Percentiles rank a stretch among this genome's conserved stretches.
These are phyloP conservation scores for Petrocephalus sullivani DNA, from an alignment of 2,797 vertebrate species.

Conservation along the genomic window DNA sequence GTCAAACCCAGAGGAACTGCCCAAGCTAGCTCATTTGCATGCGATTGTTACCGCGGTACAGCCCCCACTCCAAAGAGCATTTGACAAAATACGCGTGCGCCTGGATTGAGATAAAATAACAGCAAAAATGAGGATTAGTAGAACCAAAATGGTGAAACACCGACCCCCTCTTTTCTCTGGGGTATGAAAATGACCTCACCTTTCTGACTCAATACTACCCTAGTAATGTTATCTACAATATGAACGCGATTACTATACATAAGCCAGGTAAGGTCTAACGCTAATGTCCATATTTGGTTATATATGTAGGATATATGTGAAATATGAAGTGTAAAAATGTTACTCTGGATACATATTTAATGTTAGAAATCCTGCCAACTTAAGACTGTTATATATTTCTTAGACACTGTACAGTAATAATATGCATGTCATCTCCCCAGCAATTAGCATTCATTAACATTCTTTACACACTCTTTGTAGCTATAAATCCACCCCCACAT, in stretches of 20 bases:
- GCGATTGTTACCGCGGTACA: not conserved
- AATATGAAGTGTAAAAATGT: not conserved
- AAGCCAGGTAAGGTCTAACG: not conserved
- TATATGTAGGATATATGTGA: not conserved
- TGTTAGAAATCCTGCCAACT: not conserved
- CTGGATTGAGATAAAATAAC: not conserved
- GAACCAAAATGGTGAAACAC: not conserved
- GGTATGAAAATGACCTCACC: not conserved
- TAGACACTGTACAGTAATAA: not conserved
- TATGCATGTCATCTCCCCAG: not conserved
- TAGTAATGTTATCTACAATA: not conserved
- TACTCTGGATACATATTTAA: not conserved
- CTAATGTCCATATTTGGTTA: not conserved
- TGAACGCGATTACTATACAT: not conserved
- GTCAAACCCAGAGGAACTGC: not conserved
- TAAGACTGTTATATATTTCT: not conserved
- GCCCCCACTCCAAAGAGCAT: not conserved
- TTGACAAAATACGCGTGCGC: not conserved
- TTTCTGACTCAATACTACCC: not conserved
- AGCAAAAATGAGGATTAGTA: conserved; percentile 14
- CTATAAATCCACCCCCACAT: not conserved
- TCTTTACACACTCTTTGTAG: conserved; percentile 3
- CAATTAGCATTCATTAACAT: conserved; percentile 21
- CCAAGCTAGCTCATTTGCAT: conserved; percentile 41
- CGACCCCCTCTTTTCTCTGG: conserved; percentile 5